Evolutionary conservation across 1,140 invertebrate genomes (phyloP).

Genomic region (Lucilia sericata): DNA sequence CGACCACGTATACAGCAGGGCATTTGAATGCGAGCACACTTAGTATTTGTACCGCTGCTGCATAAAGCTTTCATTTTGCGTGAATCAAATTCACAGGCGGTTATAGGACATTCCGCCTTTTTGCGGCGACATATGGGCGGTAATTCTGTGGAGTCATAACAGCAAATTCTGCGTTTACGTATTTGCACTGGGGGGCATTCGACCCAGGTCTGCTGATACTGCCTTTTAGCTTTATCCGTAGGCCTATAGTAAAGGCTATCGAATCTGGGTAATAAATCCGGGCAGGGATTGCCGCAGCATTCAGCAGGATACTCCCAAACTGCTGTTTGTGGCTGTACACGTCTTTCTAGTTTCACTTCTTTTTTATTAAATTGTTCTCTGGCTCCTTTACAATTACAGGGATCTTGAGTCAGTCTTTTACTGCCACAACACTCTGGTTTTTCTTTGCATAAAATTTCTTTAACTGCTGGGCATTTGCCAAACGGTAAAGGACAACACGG

Average conservation of each 20-base stretch:
- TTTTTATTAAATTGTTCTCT: background rate
- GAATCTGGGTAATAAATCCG: conserved; percentile 53
- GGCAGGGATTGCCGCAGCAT: conserved; percentile 36
- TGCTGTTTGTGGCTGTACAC: background rate
- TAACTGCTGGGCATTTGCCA: background rate
- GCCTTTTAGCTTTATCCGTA: conserved; percentile 59
- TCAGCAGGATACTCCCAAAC: conserved; percentile 31
- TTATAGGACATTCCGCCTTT: background rate
- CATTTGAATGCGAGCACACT: conserved; percentile 28
- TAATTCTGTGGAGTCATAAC: conserved; percentile 45
- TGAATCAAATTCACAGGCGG: conserved; percentile 26
- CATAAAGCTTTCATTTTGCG: background rate
- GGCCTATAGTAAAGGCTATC: conserved; percentile 63
- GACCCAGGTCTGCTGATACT: conserved; percentile 64
- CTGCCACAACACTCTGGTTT: conserved; percentile 24
- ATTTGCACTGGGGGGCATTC: conserved; percentile 55
- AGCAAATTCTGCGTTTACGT: conserved; percentile 56
- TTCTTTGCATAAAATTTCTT: background rate
- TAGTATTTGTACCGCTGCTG: background rate
- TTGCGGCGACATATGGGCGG: conserved; percentile 48
- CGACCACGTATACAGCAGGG: conserved; percentile 11
- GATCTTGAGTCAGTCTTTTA: background rate
- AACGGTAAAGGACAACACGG: background rate
- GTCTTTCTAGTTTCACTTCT: background rate
- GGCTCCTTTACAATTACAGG: background rate